Percentiles rank a stretch among this genome's conserved stretches.
These are phyloP conservation scores for Seladonia tumulorum DNA, from an alignment of 2,888 invertebrate species.

Conservation along the genomic window DNA sequence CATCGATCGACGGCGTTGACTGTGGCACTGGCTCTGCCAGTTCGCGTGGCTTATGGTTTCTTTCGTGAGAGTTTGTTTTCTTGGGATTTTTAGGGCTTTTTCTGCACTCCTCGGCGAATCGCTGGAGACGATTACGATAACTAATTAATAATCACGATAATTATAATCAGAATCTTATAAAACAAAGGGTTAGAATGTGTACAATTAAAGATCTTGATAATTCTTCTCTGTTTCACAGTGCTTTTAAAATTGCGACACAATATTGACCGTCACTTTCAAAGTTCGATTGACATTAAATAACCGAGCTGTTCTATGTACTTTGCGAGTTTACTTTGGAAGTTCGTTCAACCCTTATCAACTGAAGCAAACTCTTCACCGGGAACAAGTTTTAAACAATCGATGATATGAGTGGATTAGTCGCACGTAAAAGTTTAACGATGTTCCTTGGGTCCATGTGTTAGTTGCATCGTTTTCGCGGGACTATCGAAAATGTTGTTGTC, in stretches of 20 bases:
- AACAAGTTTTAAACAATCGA: background rate
- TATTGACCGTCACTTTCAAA: background rate
- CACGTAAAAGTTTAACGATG: background rate
- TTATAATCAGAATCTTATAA: too few species aligned
- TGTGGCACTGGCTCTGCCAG: background rate
- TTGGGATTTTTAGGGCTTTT: background rate
- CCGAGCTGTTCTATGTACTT: background rate
- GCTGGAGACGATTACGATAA: background rate
- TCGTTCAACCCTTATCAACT: background rate
- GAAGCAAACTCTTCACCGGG: background rate
- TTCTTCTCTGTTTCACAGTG: background rate
- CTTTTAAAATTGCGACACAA: background rate
- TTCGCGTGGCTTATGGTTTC: background rate
- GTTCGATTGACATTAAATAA: background rate
- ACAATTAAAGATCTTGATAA: background rate
- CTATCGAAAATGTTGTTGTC: background rate
- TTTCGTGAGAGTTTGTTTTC: background rate
- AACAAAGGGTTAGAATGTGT: too few species aligned
- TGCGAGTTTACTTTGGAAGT: background rate
- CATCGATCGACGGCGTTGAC: constrained; percentile 6
- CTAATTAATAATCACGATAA: too few species aligned
- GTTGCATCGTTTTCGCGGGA: background rate
- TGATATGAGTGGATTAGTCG: background rate
- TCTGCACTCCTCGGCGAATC: background rate
- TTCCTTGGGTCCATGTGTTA: background rate